Base-by-base conservation (phyloP, 92 coral and sea anemone species). In the Umimayanthus kanabou region DNA sequence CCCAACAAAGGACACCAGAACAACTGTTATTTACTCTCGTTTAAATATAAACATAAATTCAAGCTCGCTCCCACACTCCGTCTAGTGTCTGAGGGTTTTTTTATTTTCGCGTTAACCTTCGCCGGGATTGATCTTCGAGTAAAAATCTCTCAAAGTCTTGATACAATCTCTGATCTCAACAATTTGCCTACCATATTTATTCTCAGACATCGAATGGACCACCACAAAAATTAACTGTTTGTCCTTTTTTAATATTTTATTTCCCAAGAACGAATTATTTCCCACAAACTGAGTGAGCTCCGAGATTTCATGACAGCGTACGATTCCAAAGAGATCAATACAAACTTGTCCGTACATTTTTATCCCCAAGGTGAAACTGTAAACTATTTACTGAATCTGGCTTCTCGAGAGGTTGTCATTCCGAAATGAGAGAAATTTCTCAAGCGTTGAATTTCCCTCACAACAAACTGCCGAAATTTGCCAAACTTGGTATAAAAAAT, bases 401-500 rank as follows among this genome's bases (percentile, higher is more conserved):
- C 61, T 6, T 29, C 66, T 47, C 26, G 67, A 83, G 65, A 28
- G 77, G 20, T 83, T 70, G 77, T 83, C 71, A 72, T 83, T 72
- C 43, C 78, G 78, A 47, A 33, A 83, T 83, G 87, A 83, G 71
- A 70, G 87, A 83, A 83, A 47, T 28, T 83, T 83, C 39, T 83
- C 78, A 83, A 83, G 87, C 87, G 78, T 71, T 25, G 76, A 50
- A 69, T 69, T 69, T 72, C 78, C 40, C 25, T 26, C 20, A 69
- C 55, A 83, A 83, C 66, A 83, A 83, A 71, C 78, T 50, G 67
- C 87, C 66, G 77, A 83, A 28, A 45, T 50, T 83, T 45, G 25
- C 87, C 87, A 70, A 83, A 83, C 87, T 83, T 83, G 76, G 87
- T 69, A 83, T 83, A 50, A 83, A 83, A 83, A 83, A 83, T 83